Evolutionary conservation across 2,113 vertebrate species (phyloP).

Genomic region (Phalacrocorax brasilianus): DNA sequence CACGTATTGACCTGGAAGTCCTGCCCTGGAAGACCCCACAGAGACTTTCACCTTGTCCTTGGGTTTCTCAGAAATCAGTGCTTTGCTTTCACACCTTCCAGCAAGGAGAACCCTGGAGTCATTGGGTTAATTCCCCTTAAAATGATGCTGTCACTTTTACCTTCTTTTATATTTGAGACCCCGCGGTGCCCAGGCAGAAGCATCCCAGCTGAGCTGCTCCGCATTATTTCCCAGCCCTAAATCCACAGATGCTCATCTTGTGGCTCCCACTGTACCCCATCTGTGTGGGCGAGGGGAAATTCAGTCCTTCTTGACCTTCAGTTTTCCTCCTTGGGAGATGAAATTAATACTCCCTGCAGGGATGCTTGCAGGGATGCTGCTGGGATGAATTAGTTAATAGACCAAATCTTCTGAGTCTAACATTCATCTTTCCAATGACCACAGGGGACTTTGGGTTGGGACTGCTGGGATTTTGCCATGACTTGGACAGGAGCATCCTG

Average conservation of each 20-base stretch:
- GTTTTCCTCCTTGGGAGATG: background rate
- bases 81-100: background rate
- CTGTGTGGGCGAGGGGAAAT: accelerated
- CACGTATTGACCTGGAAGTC: background rate
- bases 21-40: background rate
- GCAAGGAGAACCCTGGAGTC: background rate
- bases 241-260: background rate
- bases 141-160: background rate
- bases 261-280: background rate
- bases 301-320: background rate
- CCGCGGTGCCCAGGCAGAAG: background rate
- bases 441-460: background rate
- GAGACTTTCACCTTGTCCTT: background rate
- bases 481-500: background rate
- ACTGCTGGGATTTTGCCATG: background rate
- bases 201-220: background rate
- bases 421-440: background rate
- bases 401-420: background rate
- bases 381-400: background rate
- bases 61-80: background rate
- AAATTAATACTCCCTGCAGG: background rate
- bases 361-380: background rate
- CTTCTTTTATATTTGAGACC: background rate
- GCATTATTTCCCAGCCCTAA: background rate
- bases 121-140: background rate